These are phyloP conservation scores for Thecophora atra DNA, from an alignment of 2,888 invertebrate species.

Conservation along the genomic window DNA sequence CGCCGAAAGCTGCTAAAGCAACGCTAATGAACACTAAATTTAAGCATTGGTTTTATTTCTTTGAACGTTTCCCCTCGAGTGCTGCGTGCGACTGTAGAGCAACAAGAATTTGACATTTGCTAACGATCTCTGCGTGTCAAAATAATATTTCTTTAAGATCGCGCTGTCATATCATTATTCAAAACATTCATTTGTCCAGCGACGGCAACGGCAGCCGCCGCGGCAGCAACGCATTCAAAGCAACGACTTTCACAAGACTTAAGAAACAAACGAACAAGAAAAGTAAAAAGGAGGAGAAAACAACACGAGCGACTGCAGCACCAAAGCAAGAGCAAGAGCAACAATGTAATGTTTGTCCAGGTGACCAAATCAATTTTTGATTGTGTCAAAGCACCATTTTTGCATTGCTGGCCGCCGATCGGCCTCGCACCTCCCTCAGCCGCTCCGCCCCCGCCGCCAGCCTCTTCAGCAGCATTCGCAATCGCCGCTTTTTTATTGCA, in stretches of 20 bases:
- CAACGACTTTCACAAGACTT: slow-evolving; percentile 24
- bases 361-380: slow-evolving; percentile 61
- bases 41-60: neutral
- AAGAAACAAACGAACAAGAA: neutral
- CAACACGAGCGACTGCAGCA: slow-evolving; percentile 35
- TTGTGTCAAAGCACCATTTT: slow-evolving; percentile 49
- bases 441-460: slow-evolving; percentile 8
- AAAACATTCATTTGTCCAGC: slow-evolving; percentile 48
- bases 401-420: slow-evolving; percentile 6
- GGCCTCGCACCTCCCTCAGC: neutral
- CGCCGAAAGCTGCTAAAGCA: too few species aligned
- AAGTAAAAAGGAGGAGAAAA: slow-evolving; percentile 32
- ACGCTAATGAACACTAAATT: neutral
- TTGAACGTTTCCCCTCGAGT: neutral
- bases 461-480: neutral
- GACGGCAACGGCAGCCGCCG: slow-evolving; percentile 7
- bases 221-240: slow-evolving; percentile 3
- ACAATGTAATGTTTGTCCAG: slow-evolving; percentile 51
- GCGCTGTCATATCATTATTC: slow-evolving; percentile 57
- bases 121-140: slow-evolving; percentile 59
- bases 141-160: slow-evolving; percentile 41
- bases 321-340: slow-evolving; percentile 40
- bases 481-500: too few species aligned
- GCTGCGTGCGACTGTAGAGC: neutral
- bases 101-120: slow-evolving; percentile 44